Percentiles rank a stretch among this genome's conserved stretches.
phyloP scores from a whole-genome alignment of 1,140 invertebrate species.

The Lepidotrigona ventralis region DNA sequence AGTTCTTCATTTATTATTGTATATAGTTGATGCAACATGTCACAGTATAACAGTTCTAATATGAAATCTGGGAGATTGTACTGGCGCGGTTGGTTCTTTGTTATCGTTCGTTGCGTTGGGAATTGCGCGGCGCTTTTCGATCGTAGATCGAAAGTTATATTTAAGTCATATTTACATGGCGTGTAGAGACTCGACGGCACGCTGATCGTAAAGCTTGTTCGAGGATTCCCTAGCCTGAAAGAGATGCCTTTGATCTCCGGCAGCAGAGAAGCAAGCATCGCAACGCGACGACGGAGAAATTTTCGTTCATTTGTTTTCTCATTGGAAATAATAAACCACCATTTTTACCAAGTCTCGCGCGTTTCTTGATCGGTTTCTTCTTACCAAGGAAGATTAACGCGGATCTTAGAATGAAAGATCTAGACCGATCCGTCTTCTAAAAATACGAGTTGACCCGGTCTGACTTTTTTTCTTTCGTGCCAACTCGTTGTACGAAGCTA shows the following conservation, averaged over 20 bases:
- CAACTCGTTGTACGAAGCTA: slow-evolving; percentile 4
- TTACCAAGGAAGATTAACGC: background rate
- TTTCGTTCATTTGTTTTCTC: background rate
- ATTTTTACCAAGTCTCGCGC: background rate
- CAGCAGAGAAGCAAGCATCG: no score
- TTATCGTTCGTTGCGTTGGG: slow-evolving; percentile 19
- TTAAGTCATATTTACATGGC: slow-evolving; percentile 48
- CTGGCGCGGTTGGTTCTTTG: slow-evolving; percentile 4
- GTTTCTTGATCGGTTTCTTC: background rate
- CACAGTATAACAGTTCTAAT: no score
- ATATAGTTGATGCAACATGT: no score
- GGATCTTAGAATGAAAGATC: slow-evolving; percentile 21
- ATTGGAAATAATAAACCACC: no score
- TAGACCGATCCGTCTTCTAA: slow-evolving; percentile 41
- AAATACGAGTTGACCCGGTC: slow-evolving; percentile 49
- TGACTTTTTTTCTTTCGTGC: slow-evolving; percentile 42
- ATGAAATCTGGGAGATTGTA: background rate
- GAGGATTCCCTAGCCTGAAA: background rate
- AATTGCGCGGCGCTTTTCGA: slow-evolving; percentile 29
- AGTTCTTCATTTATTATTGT: no score
- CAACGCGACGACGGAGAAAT: background rate
- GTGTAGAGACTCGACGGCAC: slow-evolving; percentile 10
- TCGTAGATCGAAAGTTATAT: slow-evolving; percentile 44
- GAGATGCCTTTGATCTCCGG: slow-evolving; percentile 3
- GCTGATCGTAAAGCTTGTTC: slow-evolving; percentile 35